Conservation (phyloP, 2,797 vertebrate species). For the Halcyon chelicuti region DNA sequence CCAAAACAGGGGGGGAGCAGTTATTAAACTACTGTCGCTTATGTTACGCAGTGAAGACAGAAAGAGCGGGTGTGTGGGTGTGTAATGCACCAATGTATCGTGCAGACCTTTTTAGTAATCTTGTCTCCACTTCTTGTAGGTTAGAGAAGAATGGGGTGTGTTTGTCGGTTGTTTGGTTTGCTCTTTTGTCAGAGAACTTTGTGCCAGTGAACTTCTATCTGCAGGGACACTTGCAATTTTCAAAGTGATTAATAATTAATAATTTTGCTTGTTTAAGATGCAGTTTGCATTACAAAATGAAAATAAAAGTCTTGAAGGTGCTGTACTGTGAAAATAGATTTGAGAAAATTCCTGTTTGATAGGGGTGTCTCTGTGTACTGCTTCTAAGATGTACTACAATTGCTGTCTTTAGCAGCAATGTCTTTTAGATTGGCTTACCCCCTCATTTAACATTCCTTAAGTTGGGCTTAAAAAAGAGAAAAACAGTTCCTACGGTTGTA, state of each 20-base stretch:
- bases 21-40: not conserved
- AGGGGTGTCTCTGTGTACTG: not conserved
- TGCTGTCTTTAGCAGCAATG: not conserved
- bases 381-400: not conserved
- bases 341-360: not conserved
- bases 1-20: not conserved
- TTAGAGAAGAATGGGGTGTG: not conserved
- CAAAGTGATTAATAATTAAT: not conserved
- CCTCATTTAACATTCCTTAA: not conserved
- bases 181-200: not conserved
- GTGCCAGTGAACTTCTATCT: not conserved
- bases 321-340: not conserved
- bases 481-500: not conserved
- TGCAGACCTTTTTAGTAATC: not conserved
- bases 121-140: not conserved
- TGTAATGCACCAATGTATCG: not conserved
- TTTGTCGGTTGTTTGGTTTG: not conserved
- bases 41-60: not conserved
- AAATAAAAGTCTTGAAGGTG: not conserved
- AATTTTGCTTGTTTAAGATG: not conserved
- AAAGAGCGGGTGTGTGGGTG: not conserved
- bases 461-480: not conserved
- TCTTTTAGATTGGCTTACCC: not conserved
- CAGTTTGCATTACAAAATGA: not conserved
- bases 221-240: not conserved